Percentiles rank a stretch among this genome's conserved stretches.
Conservation (phyloP, 2,797 vertebrate genomes). For the Syngnathus rostellatus region DNA sequence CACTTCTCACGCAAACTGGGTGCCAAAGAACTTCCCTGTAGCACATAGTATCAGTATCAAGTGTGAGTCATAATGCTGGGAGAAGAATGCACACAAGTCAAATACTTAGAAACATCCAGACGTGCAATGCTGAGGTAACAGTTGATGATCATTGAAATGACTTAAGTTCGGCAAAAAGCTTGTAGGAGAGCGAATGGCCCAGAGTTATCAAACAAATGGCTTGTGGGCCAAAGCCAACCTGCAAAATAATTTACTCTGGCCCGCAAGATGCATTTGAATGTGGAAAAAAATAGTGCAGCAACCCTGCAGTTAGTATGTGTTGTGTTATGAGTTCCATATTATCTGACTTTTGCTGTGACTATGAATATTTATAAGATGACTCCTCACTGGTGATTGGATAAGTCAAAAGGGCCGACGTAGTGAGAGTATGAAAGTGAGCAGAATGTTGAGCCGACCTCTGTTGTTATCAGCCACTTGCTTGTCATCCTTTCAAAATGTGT, state of each 20-base stretch:
- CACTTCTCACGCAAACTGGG: slow-evolving; percentile 33
- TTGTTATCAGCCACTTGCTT: neutral
- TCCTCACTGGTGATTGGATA: neutral
- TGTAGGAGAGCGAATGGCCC: neutral
- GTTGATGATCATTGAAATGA: neutral
- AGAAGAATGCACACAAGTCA: slow-evolving; percentile 19
- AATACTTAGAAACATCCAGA: slow-evolving; percentile 19
- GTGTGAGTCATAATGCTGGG: slow-evolving; percentile 35
- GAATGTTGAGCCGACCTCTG: too few species aligned
- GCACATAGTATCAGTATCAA: slow-evolving; percentile 24
- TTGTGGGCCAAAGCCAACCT: neutral
- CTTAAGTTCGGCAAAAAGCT: neutral
- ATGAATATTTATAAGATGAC: neutral
- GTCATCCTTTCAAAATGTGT: neutral
- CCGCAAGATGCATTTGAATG: neutral
- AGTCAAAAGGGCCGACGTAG: neutral
- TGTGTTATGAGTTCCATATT: neutral
- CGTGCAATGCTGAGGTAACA: slow-evolving; percentile 37
- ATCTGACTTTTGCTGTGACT: neutral
- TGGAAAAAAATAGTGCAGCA: neutral
- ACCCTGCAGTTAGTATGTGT: neutral
- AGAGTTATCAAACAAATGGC: neutral
- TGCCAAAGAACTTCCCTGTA: slow-evolving; percentile 31
- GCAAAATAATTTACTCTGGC: neutral
- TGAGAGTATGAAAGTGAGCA: too few species aligned